These are phyloP conservation scores for Leucoptera coffeella DNA, from an alignment of 2,888 invertebrate genomes.

Conservation along the genomic window DNA sequence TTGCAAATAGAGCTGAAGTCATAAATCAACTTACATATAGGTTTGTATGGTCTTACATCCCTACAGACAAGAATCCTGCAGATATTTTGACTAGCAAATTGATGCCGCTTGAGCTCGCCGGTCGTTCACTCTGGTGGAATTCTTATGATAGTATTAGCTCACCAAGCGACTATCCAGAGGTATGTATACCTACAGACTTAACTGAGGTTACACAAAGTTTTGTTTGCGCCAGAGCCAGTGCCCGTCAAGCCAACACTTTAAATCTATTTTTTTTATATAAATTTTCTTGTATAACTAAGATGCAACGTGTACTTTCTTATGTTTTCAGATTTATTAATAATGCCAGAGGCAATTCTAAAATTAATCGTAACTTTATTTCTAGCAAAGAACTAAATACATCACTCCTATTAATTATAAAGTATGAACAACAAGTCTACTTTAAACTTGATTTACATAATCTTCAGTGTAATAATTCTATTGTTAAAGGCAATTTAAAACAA, in stretches of 20 bases:
- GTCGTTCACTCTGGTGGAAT: conserved; percentile 7
- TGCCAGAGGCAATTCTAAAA: neutral
- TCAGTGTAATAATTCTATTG: neutral
- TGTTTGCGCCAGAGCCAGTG: no score
- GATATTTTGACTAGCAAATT: conserved; percentile 6
- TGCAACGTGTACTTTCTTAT: neutral
- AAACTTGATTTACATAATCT: neutral
- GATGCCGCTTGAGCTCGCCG: conserved; percentile 3
- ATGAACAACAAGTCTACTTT: neutral
- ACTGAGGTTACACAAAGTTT: neutral
- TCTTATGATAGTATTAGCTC: no score
- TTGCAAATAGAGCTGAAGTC: conserved; percentile 6
- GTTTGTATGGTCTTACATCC: conserved; percentile 6
- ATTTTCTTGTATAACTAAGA: conserved; percentile 1
- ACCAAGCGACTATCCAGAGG: no score
- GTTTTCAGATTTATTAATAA: conserved; percentile 1
- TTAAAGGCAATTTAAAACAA: neutral
- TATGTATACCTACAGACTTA: neutral
- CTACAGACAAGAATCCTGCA: conserved; percentile 7
- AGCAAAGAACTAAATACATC: neutral
- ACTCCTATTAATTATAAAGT: neutral
- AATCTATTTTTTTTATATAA: neutral
- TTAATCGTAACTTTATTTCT: neutral
- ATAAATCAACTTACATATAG: conserved; percentile 4
- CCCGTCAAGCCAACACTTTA: neutral